These are phyloP conservation scores for Prosapia bicincta DNA, from an alignment of 2,888 invertebrate genomes.

Conservation along the genomic window DNA sequence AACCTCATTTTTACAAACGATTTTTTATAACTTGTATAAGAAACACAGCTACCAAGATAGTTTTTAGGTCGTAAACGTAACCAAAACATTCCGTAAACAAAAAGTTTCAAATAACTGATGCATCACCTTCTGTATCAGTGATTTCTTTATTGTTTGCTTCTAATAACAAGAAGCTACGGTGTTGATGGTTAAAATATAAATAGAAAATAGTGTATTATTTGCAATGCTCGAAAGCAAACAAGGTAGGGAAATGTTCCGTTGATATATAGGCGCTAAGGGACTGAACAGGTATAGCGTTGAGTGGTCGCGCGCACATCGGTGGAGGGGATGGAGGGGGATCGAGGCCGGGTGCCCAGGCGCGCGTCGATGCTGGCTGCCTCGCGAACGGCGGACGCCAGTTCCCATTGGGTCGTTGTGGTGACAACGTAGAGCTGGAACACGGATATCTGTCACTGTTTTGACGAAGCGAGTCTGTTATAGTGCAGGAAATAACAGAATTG, in stretches of 20 bases:
- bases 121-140: too few relatives aligned
- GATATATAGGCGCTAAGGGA: constrained; percentile 8
- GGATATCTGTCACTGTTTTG: neutral
- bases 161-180: too few relatives aligned
- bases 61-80: too few relatives aligned
- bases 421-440: neutral
- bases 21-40: too few relatives aligned
- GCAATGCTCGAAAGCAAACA: constrained; percentile 1
- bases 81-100: too few relatives aligned
- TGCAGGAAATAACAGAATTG: neutral
- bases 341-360: neutral
- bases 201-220: neutral
- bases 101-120: too few relatives aligned
- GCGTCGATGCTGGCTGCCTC: neutral
- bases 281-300: neutral
- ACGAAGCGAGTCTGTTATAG: too few relatives aligned
- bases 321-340: neutral
- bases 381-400: neutral
- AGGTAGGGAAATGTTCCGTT: constrained; percentile 21
- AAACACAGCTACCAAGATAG: too few relatives aligned
- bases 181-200: too few relatives aligned
- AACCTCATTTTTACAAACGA: too few relatives aligned
- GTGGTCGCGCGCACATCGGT: neutral
- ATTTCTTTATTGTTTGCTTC: too few relatives aligned
- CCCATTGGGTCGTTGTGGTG: neutral